These are phyloP conservation scores for Gymnosoma rotundatum DNA, from an alignment of 2,888 invertebrate species.

Conservation along the genomic window DNA sequence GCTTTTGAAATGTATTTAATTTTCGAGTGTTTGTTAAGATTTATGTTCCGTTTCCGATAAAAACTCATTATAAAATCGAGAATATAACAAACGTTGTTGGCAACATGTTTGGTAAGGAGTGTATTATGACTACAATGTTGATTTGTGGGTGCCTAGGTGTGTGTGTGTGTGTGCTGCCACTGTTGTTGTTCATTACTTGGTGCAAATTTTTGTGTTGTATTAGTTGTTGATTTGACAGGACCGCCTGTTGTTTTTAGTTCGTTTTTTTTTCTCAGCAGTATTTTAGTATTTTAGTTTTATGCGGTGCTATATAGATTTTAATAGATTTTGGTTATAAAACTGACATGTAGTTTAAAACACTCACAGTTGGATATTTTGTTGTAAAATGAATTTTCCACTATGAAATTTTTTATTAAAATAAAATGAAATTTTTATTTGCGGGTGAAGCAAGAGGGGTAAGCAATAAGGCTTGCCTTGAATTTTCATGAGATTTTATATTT, in stretches of 20 bases:
- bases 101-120: constrained; percentile 15
- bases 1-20: constrained; percentile 66
- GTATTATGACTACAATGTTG: not conserved
- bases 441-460: no score
- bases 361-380: constrained; percentile 41
- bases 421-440: no score
- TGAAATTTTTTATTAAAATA: no score
- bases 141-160: not conserved
- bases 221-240: constrained; percentile 51
- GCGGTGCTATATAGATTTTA: constrained; percentile 10
- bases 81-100: constrained; percentile 46
- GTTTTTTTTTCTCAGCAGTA: not conserved
- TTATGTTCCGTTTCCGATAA: constrained; percentile 62
- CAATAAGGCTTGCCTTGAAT: no score
- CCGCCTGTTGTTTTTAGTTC: constrained; percentile 43
- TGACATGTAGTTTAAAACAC: constrained; percentile 35
- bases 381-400: no score
- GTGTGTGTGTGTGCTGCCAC: not conserved
- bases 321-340: constrained; percentile 49
- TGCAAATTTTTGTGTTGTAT: constrained; percentile 14
- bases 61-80: constrained; percentile 55
- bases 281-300: constrained; percentile 38
- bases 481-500: no score
- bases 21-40: constrained; percentile 68
- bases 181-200: constrained; percentile 17